Base-by-base conservation (phyloP, 2,113 vertebrate species). In the Oxyura jamaicensis region DNA sequence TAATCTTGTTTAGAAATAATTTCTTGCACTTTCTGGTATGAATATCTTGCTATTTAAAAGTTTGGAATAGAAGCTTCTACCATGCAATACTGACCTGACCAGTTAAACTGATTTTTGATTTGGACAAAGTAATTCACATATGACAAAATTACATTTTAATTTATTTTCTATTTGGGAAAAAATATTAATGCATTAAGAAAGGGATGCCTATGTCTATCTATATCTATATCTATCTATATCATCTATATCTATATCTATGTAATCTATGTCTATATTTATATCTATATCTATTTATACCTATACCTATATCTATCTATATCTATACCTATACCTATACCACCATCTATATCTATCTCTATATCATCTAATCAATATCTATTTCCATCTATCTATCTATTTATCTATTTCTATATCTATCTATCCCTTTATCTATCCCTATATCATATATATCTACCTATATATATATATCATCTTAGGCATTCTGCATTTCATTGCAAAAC, bases 1-100 rank as follows among this genome's bases (percentile, higher is more conserved):
- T 94, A 95, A 93, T 92, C 68, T 42, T 62, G 26, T 72, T 83
- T 83, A 90, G 72, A 88, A 95, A 88, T 56, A 77, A 93, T 73
- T 91, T 88, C 92, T 93, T 82, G 41, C 39, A 60, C 72, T 77
- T 39, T 46, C 6, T 69, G 69, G 39, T 84, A 44, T 72, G 59
- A 96, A 68, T 91, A 77, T 71, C 21, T 77, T 71, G 50, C 13
- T 53, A 76, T 66, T 83, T 77, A 52, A 82, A 90, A 55, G 50
- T 55, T 60, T 86, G 44, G 39, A 77, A 23, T 33, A 72, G 67
- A 95, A 67, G 31, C 20, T 82, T 95, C 74, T 73, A 55, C 42
- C 8, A n/a, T 44, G 14, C 20, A 81, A 26, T 79, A 35, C 46
- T 84, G 62, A 71, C 41, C n/a, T 44, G 36, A 84, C 7, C 1